Evolutionary conservation across 2,888 invertebrate genomes (phyloP), one percentile per base, ranked within the genome.

Genomic region (Rutpela maculata): DNA sequence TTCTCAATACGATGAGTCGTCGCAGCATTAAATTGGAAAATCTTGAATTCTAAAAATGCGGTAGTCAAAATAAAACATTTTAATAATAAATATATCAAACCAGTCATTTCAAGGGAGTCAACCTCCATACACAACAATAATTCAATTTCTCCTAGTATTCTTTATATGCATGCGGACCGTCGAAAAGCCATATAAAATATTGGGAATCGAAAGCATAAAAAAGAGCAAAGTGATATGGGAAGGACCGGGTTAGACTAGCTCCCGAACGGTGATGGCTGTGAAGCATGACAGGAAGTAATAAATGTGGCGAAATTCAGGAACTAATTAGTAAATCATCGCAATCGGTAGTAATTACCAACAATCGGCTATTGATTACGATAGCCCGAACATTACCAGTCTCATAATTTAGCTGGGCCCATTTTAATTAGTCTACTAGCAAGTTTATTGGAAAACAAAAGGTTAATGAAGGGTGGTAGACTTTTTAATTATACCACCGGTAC

Each of bases 311-410:
- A 82, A 81, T 83, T 79, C 76, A 80, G 86, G 87, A 88, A 85
- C 84, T 86, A 87, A 88, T 88, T 87, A 87, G 86, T 86, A 87
- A 87, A 87, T 87, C 87, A 87, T 86, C 82, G 84, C 82, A 83
- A 84, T 86, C 84, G 78, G 81, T 81, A 70, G 78, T 84, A 84
- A 85, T 84, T 84, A 82, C 78, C 78, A 78, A 75, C 79, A 82
- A 83, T 84, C 82, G 83, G 77, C 82, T 85, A 85, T 87, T 80
- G 86, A 86, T 85, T 84, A 68, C 70, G 75, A 70, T 78, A 68
- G 62, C 73, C 75, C 59, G 73, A 73, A 68, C 56, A 59, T 38
- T 66, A 63, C 22, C 38, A 60, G 70, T 60, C 43, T n/a, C 70
- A 60, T 60, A 60, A 70, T 70, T 70, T 60, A 70, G 22, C 67